Conservation (phyloP, 2,888 invertebrate genomes). For the Epistrophe eligans region DNA sequence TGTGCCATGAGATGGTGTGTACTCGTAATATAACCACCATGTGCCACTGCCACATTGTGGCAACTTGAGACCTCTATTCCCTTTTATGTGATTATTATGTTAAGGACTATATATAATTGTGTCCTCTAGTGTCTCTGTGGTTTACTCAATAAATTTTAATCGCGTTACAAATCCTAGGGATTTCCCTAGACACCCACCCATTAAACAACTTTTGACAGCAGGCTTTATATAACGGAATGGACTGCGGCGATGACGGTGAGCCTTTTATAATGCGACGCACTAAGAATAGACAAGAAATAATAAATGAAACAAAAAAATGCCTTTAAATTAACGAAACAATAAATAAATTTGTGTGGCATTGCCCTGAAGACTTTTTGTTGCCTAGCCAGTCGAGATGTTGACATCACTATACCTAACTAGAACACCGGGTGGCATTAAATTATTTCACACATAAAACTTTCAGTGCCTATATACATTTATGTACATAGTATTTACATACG, state of each 20-base stretch:
- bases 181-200: slow-evolving; percentile 23
- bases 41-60: background rate
- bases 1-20: background rate
- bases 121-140: slow-evolving; percentile 33
- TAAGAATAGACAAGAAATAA: background rate
- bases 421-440: slow-evolving; percentile 32
- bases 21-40: background rate
- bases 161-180: slow-evolving; percentile 61
- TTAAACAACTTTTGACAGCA: background rate
- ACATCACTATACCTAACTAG: background rate
- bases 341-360: slow-evolving; percentile 60
- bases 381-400: slow-evolving; percentile 5
- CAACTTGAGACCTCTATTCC: slow-evolving; percentile 11
- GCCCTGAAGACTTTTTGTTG: slow-evolving; percentile 15
- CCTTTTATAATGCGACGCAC: background rate
- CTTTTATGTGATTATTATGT: slow-evolving; percentile 55
- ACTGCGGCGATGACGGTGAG: background rate
- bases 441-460: slow-evolving; percentile 38
- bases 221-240: background rate
- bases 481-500: background rate
- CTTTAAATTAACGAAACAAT: slow-evolving; percentile 57
- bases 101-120: slow-evolving; percentile 39
- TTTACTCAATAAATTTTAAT: slow-evolving; percentile 57
- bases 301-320: slow-evolving; percentile 6
- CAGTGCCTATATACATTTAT: background rate